Conservation (phyloP, 2,888 invertebrate species). For the Drosophila aldrichi region DNA sequence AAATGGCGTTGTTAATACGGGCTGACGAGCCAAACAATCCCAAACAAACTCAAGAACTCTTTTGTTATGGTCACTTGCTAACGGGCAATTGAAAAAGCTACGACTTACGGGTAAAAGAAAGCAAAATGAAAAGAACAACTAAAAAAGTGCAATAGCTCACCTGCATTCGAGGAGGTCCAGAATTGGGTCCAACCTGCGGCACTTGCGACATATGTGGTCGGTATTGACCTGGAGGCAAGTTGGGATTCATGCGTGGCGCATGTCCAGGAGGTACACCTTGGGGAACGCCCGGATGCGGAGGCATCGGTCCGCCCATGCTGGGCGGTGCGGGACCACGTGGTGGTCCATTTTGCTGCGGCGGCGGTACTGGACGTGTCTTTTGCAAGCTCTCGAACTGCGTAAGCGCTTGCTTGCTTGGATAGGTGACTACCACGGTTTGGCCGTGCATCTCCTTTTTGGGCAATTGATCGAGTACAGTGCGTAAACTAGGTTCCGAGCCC, state of each 20-base stretch:
- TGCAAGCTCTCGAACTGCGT: slow-evolving; percentile 96
- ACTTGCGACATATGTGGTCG: slow-evolving; percentile 87
- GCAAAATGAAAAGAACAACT: slow-evolving; percentile 8
- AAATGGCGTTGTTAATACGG: slow-evolving; percentile 59
- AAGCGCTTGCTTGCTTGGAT: slow-evolving; percentile 95
- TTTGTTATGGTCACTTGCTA: slow-evolving; percentile 22
- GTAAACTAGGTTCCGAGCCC: slow-evolving; percentile 95
- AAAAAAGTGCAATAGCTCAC: slow-evolving; percentile 69
- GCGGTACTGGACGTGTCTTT: slow-evolving; percentile 94
- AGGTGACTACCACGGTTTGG: slow-evolving; percentile 96
- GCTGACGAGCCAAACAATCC: slow-evolving; percentile 35
- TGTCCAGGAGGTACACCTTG: slow-evolving; percentile 86
- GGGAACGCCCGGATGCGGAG: slow-evolving; percentile 85
- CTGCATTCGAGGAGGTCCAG: slow-evolving; percentile 88
- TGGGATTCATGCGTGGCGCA: slow-evolving; percentile 87
- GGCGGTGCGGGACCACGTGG: slow-evolving; percentile 86
- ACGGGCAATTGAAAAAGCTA: slow-evolving; percentile 32
- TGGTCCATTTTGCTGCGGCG: slow-evolving; percentile 87
- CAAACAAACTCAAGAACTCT: slow-evolving; percentile 37
- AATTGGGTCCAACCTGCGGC: slow-evolving; percentile 87
- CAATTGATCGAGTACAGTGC: slow-evolving; percentile 95
- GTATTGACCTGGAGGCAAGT: slow-evolving; percentile 87
- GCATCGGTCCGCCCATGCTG: slow-evolving; percentile 84
- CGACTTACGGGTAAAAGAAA: slow-evolving; percentile 29
- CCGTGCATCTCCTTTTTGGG: slow-evolving; percentile 98